Evolutionary conservation across 2,113 vertebrate genomes (phyloP).

Genomic region (Alaudala cheleensis): DNA sequence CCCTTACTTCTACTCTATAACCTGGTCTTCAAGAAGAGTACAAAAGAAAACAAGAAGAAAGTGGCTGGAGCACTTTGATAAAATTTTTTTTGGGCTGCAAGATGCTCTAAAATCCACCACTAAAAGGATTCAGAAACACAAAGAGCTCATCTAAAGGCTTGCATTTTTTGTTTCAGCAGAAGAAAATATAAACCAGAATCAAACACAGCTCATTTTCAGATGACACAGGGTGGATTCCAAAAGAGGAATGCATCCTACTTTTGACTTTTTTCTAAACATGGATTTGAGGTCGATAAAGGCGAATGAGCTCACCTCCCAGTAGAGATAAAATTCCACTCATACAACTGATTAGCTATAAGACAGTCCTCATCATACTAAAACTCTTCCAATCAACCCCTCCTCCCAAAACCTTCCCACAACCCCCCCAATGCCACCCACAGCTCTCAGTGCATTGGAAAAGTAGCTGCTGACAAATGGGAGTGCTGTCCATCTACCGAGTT

Average conservation of each 20-base stretch:
- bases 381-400: neutral
- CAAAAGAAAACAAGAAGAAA: neutral
- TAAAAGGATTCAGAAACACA: neutral
- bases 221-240: conserved; percentile 4
- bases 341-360: conserved; percentile 41
- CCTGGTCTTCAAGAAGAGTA: neutral
- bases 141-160: neutral
- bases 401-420: neutral
- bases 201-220: conserved; percentile 23
- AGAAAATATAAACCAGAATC: conserved; percentile 21
- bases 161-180: neutral
- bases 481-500: neutral
- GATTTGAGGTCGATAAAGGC: conserved; percentile 16
- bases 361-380: conserved; percentile 29
- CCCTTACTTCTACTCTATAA: neutral
- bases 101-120: neutral
- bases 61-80: neutral
- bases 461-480: neutral
- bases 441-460: neutral
- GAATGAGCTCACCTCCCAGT: conserved; percentile 53
- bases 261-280: conserved; percentile 41
- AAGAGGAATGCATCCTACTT: conserved; percentile 28
- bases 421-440: neutral
- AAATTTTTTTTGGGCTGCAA: neutral
- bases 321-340: conserved; percentile 64